Percentiles rank a stretch among this genome's conserved stretches.
Conservation (phyloP, 2,113 vertebrate genomes). For the Gracilinanus agilis region DNA sequence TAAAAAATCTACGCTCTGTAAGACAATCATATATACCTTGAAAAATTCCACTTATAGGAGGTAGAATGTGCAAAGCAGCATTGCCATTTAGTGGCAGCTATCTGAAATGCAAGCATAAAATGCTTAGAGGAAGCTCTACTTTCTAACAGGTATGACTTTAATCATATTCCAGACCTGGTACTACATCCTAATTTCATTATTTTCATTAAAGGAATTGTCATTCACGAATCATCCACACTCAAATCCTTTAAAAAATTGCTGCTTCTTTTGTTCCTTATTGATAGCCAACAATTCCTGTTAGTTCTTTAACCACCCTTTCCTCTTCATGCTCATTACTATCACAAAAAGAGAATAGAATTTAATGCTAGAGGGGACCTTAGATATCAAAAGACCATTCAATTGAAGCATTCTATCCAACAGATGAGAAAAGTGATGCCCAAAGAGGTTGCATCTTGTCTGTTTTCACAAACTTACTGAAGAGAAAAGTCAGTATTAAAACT, state of each 20-base stretch:
- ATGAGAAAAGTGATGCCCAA: neutral
- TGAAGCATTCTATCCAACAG: neutral
- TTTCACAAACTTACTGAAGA: neutral
- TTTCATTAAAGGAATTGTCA: neutral
- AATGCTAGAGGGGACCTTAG: neutral
- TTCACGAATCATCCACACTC: neutral
- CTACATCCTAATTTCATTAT: neutral
- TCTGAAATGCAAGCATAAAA: too few relatives aligned
- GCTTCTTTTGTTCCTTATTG: too few relatives aligned
- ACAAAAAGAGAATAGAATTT: neutral
- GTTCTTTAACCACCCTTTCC: too few relatives aligned
- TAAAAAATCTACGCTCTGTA: neutral
- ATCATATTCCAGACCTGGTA: neutral
- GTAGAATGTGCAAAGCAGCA: too few relatives aligned
- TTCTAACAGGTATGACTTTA: neutral
- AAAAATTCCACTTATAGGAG: too few relatives aligned
- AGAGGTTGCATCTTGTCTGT: neutral
- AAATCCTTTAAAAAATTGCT: too few relatives aligned
- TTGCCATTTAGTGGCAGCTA: too few relatives aligned
- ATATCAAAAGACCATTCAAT: neutral
- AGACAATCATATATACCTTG: too few relatives aligned
- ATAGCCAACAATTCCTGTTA: too few relatives aligned
- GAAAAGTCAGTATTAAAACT: neutral
- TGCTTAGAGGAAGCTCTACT: too few relatives aligned
- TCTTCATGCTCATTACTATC: neutral